phyloP scores from a whole-genome alignment of 2,888 invertebrate species.

The Meiosimyza decipiens region DNA sequence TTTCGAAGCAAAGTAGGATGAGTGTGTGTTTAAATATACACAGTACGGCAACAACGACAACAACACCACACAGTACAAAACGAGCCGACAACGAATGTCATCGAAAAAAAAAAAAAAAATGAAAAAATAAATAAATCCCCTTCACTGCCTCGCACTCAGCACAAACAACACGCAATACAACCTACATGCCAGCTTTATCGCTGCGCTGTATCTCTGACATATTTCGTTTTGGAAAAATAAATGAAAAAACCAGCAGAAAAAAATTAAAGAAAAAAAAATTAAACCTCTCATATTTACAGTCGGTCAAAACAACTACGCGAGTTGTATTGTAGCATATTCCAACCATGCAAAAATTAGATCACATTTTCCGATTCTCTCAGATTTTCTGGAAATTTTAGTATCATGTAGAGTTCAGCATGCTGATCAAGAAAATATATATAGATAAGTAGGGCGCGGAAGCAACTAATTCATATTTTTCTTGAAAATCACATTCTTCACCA shows the following conservation, averaged over 20 bases:
- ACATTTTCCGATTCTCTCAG: too few relatives aligned
- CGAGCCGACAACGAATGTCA: constrained; percentile 48
- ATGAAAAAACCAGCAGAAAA: constrained; percentile 40
- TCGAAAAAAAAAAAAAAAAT: constrained; percentile 41
- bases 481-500: too few relatives aligned
- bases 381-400: too few relatives aligned
- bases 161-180: constrained; percentile 30
- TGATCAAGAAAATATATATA: too few relatives aligned
- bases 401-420: too few relatives aligned
- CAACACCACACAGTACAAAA: constrained; percentile 38
- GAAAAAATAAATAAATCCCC: constrained; percentile 41
- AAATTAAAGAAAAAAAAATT: constrained; percentile 37
- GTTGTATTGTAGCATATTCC: too few relatives aligned
- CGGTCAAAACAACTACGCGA: constrained; percentile 21
- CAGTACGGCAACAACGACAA: constrained; percentile 17
- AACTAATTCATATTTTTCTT: too few relatives aligned
- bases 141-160: constrained; percentile 32
- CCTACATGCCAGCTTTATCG: constrained; percentile 46
- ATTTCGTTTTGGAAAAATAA: constrained; percentile 47
- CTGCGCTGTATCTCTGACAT: constrained; percentile 51
- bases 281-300: constrained; percentile 30
- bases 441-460: too few relatives aligned
- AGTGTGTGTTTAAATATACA: constrained; percentile 26
- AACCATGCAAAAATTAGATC: too few relatives aligned
- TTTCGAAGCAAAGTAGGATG: constrained; percentile 37